A percentile compares a stretch with the other conserved stretches of the same genome.
These are phyloP conservation scores for Notolepis coatsorum DNA, from an alignment of 2,797 vertebrate genomes.

Conservation along the genomic window DNA sequence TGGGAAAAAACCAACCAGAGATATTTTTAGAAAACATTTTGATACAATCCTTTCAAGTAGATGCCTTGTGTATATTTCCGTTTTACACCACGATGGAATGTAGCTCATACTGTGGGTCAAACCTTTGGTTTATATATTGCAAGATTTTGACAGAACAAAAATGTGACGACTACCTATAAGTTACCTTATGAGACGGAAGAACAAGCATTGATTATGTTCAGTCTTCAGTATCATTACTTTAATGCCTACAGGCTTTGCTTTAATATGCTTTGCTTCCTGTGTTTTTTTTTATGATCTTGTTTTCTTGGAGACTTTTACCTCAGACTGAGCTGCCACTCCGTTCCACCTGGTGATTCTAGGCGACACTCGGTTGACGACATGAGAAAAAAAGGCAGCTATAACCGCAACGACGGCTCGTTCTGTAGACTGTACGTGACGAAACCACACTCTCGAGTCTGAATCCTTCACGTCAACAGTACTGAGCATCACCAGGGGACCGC, in stretches of 20 bases:
- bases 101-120: conserved; percentile 82
- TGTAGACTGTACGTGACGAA: conserved; percentile 66
- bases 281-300: conserved; percentile 68
- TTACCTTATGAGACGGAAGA: conserved; percentile 73
- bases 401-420: conserved; percentile 67
- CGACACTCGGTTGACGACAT: conserved; percentile 65
- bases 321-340: conserved; percentile 71
- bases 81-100: conserved; percentile 82
- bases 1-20: conserved; percentile 83
- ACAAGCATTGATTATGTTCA: conserved; percentile 61
- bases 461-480: conserved; percentile 46
- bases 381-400: conserved; percentile 79
- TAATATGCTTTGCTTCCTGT: conserved; percentile 81
- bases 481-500: conserved; percentile 68
- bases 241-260: conserved; percentile 76
- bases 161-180: conserved; percentile 79
- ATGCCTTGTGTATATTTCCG: conserved; percentile 83
- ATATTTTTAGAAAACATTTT: conserved; percentile 86
- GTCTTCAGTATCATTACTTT: conserved; percentile 75
- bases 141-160: conserved; percentile 74
- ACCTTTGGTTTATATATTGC: conserved; percentile 77
- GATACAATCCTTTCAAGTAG: conserved; percentile 83
- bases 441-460: conserved; percentile 38
- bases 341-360: conserved; percentile 66
- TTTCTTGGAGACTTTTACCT: conserved; percentile 77